Conservation (phyloP, 2,797 vertebrate species). For the Tenualosa ilisha region DNA sequence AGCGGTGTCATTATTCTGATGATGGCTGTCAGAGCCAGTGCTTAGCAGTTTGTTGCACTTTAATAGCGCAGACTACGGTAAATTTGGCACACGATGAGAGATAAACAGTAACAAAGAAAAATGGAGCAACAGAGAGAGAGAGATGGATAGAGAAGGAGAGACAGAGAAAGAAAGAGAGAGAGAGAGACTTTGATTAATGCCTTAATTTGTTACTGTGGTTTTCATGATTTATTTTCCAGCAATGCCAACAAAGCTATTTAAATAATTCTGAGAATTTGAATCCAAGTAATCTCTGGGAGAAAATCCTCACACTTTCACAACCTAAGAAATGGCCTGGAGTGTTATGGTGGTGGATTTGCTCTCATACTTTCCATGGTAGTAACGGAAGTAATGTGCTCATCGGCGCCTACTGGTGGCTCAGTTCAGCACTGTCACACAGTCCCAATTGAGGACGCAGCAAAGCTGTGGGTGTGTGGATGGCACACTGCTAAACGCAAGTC, state of each 20-base stretch:
- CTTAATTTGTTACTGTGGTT: not conserved
- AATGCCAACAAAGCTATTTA: not conserved
- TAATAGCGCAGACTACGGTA: not conserved
- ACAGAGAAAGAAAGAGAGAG: not conserved
- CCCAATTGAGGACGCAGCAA: not conserved
- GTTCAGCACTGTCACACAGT: not conserved
- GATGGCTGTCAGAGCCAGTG: not conserved
- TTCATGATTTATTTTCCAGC: too few species aligned
- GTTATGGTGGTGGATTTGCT: not conserved
- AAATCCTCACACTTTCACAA: not conserved
- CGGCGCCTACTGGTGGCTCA: not conserved
- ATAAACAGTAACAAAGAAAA: not conserved
- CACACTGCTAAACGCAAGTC: not conserved
- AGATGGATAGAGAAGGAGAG: not conserved
- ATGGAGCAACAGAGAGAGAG: not conserved
- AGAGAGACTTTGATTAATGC: not conserved
- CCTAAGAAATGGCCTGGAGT: not conserved
- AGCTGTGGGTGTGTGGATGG: not conserved
- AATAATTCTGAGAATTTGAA: not conserved
- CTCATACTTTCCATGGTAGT: not conserved
- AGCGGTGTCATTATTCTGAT: conserved; percentile 17
- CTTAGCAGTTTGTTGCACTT: conserved; percentile 13
- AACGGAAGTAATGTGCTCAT: not conserved
- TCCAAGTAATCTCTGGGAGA: not conserved
- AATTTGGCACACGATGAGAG: not conserved